Evolutionary conservation across 2,113 vertebrate genomes (phyloP).

Genomic region (Ceyx margarethae): DNA sequence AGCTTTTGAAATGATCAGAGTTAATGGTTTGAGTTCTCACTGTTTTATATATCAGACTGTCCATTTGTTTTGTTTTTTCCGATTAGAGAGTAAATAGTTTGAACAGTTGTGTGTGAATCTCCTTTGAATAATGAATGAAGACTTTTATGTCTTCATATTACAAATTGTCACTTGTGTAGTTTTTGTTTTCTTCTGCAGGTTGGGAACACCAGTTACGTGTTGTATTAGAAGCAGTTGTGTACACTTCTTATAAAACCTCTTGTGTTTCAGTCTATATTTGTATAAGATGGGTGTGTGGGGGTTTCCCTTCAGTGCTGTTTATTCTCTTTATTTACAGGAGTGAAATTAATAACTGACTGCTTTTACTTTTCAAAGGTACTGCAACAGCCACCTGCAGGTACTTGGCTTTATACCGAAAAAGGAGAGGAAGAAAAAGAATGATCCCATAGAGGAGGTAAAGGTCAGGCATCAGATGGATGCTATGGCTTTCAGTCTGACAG

Average conservation of each 20-base stretch:
- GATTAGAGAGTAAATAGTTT: not conserved
- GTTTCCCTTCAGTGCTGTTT: not conserved
- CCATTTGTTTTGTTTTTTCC: not conserved
- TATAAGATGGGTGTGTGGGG: not conserved
- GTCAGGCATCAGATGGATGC: constrained; percentile 90
- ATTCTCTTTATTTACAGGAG: not conserved
- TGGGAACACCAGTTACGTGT: not conserved
- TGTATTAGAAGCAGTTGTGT: not conserved
- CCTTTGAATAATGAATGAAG: not conserved
- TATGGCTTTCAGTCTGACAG: constrained; percentile 93
- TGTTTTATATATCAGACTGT: not conserved
- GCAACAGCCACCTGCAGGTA: constrained; percentile 99
- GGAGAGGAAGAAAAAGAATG: constrained; percentile 99
- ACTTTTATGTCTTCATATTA: not conserved
- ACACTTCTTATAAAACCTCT: not conserved
- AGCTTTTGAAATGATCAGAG: not conserved
- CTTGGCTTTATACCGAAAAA: constrained; percentile 99
- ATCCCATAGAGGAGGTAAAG: constrained; percentile 91
- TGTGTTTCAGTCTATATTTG: not conserved
- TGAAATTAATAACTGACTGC: not conserved
- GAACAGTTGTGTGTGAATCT: not conserved
- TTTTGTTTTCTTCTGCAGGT: not conserved
- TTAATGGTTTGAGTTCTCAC: not conserved
- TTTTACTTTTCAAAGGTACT: constrained; percentile 86
- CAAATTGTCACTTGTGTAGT: not conserved